Conservation (phyloP, 2,888 invertebrate genomes). For the Sphaeridia pumilis region DNA sequence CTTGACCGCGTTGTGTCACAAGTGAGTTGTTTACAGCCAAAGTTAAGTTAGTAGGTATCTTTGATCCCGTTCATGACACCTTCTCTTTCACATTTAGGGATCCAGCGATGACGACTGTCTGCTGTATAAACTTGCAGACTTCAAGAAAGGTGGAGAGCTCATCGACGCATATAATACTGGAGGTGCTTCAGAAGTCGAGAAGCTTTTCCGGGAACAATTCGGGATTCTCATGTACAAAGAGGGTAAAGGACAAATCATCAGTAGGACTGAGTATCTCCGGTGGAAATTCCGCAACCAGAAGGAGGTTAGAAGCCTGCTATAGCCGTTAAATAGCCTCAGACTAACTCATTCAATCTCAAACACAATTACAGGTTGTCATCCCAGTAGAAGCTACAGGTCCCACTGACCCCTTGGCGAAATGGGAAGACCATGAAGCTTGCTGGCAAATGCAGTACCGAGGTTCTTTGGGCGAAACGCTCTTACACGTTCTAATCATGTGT, state of each 20-base stretch:
- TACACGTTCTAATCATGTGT: conserved; percentile 90
- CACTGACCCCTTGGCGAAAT: conserved; percentile 75
- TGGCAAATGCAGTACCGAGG: conserved; percentile 98
- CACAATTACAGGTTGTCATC: conserved; percentile 53
- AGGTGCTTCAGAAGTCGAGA: conserved; percentile 58
- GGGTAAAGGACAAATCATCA: conserved; percentile 71
- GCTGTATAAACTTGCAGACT: conserved; percentile 72
- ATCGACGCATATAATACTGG: conserved; percentile 76
- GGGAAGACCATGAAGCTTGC: conserved; percentile 84
- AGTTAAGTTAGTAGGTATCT: too few relatives aligned
- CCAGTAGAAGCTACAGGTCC: conserved; percentile 77
- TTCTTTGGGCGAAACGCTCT: conserved; percentile 72
- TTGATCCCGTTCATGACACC: too few relatives aligned
- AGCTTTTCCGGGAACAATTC: conserved; percentile 72
- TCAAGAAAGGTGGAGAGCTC: conserved; percentile 76
- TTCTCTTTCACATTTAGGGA: too few relatives aligned
- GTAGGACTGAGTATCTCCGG: conserved; percentile 72
- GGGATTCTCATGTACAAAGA: conserved; percentile 76
- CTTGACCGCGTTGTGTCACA: conserved; percentile 83
- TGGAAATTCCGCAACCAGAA: conserved; percentile 76
- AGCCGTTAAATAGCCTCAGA: too few relatives aligned
- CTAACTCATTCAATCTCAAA: too few relatives aligned
- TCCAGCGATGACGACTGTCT: conserved; percentile 75
- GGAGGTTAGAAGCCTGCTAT: too few relatives aligned
- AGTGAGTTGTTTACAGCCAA: conserved; percentile 24